A percentile compares a stretch with the other conserved stretches of the same genome.
These are phyloP conservation scores for Poicephalus gulielmi DNA, from an alignment of 2,113 vertebrate genomes.

Conservation along the genomic window DNA sequence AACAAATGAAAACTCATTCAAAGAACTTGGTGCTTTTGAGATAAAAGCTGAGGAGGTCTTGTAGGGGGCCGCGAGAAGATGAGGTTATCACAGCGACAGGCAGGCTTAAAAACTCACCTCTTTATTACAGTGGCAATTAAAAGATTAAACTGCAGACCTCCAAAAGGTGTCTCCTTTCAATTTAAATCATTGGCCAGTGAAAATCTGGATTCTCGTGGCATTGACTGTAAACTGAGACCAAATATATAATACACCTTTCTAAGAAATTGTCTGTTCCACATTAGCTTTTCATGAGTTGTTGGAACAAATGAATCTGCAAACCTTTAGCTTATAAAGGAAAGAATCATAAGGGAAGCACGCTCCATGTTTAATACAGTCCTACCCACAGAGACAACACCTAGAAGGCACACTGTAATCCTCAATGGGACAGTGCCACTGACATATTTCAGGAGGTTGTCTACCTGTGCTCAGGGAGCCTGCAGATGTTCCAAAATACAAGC, in stretches of 20 bases:
- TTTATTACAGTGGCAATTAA: neutral
- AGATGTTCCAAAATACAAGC: neutral
- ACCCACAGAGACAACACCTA: neutral
- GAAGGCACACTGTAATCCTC: neutral
- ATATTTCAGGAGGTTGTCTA: neutral
- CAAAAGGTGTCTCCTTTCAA: neutral
- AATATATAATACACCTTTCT: neutral
- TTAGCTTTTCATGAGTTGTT: neutral
- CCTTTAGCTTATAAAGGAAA: neutral
- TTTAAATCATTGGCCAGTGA: neutral
- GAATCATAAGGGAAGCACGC: neutral
- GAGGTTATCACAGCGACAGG: neutral
- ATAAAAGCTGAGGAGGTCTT: conserved; percentile 36
- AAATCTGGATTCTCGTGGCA: neutral
- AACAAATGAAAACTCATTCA: conserved; percentile 42
- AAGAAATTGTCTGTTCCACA: neutral
- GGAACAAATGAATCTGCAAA: neutral
- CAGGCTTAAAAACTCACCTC: neutral
- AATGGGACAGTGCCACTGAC: neutral
- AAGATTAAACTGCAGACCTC: conserved; percentile 6
- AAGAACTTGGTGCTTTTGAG: conserved; percentile 1
- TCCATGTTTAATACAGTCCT: neutral
- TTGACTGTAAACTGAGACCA: neutral
- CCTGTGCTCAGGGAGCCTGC: neutral
- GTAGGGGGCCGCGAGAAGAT: neutral